A percentile compares a stretch with the other conserved stretches of the same genome.
phyloP scores from a whole-genome alignment of 2,113 vertebrate species.

The Plestiodon gilberti region DNA sequence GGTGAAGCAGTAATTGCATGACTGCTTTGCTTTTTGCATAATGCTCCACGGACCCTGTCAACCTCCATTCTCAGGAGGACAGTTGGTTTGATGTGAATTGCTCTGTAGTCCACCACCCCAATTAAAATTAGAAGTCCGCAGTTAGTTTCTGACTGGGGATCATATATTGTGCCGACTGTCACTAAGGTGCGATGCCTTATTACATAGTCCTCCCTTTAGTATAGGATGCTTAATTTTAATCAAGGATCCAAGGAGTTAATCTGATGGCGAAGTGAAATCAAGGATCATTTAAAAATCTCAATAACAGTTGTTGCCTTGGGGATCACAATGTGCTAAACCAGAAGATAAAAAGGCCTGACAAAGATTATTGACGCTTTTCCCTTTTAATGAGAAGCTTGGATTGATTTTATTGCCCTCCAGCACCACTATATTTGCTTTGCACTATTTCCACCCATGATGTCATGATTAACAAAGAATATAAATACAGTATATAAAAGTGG shows the following conservation, averaged over 20 bases:
- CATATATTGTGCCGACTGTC: slow-evolving; percentile 25
- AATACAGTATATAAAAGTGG: slow-evolving; percentile 59
- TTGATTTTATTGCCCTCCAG: slow-evolving; percentile 81
- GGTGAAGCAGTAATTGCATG: not conserved
- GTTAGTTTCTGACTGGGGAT: slow-evolving; percentile 32
- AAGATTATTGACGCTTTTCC: slow-evolving; percentile 84
- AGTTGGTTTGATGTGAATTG: not conserved
- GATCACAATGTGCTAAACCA: slow-evolving; percentile 81
- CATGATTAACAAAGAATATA: slow-evolving; percentile 71
- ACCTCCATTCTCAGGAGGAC: not conserved
- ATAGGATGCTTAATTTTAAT: slow-evolving; percentile 62
- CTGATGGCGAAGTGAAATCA: slow-evolving; percentile 69
- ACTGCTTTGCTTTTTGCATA: not conserved
- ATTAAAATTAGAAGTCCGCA: slow-evolving; percentile 29
- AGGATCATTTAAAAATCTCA: slow-evolving; percentile 75
- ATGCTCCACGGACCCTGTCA: not conserved
- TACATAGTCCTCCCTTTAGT: slow-evolving; percentile 39
- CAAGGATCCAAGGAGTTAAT: slow-evolving; percentile 76
- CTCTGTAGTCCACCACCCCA: not conserved
- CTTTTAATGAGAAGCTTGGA: slow-evolving; percentile 84
- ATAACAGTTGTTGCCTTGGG: slow-evolving; percentile 75
- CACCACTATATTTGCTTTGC: slow-evolving; percentile 73
- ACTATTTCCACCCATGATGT: slow-evolving; percentile 72
- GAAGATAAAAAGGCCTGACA: slow-evolving; percentile 84
- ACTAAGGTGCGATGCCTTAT: slow-evolving; percentile 44